Evolutionary conservation across 2,888 invertebrate species (phyloP).

Genomic region (Electrophaes corylata): DNA sequence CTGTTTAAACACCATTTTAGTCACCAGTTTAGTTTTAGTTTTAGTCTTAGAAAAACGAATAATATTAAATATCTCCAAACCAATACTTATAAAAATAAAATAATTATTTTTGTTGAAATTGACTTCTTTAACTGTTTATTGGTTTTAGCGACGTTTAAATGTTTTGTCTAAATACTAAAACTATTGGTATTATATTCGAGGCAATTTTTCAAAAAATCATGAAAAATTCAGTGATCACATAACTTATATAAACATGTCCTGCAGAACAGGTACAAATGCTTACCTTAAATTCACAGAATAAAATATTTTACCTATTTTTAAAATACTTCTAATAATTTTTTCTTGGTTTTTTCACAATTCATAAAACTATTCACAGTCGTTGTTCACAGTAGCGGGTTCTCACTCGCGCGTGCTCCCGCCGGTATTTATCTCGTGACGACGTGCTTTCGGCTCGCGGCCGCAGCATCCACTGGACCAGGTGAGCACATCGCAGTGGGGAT

Average conservation of each 20-base stretch:
- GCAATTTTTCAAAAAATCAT: too few relatives aligned
- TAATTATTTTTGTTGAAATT: too few relatives aligned
- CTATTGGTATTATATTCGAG: too few relatives aligned
- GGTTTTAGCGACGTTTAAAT: too few relatives aligned
- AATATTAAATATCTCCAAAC: too few relatives aligned
- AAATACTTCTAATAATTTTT: neutral
- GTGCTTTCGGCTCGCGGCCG: constrained; percentile 47
- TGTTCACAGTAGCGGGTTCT: neutral
- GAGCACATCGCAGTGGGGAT: neutral
- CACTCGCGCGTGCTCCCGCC: neutral
- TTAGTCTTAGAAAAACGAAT: too few relatives aligned
- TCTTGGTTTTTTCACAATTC: neutral
- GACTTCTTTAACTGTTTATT: too few relatives aligned
- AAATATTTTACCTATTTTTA: neutral
- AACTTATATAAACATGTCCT: neutral
- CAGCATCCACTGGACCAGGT: constrained; percentile 60
- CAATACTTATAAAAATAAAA: too few relatives aligned
- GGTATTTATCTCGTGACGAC: constrained; percentile 20
- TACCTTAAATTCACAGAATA: neutral
- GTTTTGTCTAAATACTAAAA: too few relatives aligned
- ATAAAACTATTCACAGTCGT: neutral
- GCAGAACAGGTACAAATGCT: neutral
- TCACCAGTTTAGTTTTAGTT: too few relatives aligned
- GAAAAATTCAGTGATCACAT: neutral
- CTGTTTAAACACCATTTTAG: too few relatives aligned